Evolutionary conservation across 2,888 invertebrate genomes (phyloP).

Genomic region (Aleiodes alternator): DNA sequence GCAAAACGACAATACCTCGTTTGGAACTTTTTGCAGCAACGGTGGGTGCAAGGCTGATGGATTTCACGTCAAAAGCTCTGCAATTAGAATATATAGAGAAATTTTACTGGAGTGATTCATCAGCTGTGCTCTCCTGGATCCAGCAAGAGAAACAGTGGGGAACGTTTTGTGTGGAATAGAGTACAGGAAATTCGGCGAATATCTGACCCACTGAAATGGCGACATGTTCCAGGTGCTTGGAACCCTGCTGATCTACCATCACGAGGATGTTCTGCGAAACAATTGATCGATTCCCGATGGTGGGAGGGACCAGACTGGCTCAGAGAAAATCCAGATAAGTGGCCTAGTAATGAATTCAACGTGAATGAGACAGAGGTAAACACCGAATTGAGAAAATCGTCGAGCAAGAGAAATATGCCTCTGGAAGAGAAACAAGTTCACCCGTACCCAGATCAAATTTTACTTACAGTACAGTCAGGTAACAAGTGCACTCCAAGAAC

Average conservation of each 20-base stretch:
- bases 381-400: neutral
- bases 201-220: constrained; percentile 9
- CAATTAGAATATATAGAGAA: constrained; percentile 37
- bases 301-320: constrained; percentile 15
- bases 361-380: neutral
- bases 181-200: constrained; percentile 58
- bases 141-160: constrained; percentile 55
- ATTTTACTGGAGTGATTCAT: constrained; percentile 63
- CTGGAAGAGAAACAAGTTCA: no score
- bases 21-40: constrained; percentile 63
- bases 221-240: neutral
- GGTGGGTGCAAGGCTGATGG: constrained; percentile 57
- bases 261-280: constrained; percentile 1
- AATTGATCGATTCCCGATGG: constrained; percentile 5
- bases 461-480: neutral
- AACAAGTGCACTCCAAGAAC: neutral
- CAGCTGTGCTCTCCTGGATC: constrained; percentile 61
- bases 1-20: constrained; percentile 61
- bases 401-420: neutral
- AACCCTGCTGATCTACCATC: constrained; percentile 17
- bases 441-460: no score
- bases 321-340: neutral
- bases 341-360: neutral
- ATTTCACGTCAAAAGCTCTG: constrained; percentile 46
- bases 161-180: constrained; percentile 62